Evolutionary conservation across 1,140 invertebrate genomes (phyloP).

Genomic region (Radopholus similis): DNA sequence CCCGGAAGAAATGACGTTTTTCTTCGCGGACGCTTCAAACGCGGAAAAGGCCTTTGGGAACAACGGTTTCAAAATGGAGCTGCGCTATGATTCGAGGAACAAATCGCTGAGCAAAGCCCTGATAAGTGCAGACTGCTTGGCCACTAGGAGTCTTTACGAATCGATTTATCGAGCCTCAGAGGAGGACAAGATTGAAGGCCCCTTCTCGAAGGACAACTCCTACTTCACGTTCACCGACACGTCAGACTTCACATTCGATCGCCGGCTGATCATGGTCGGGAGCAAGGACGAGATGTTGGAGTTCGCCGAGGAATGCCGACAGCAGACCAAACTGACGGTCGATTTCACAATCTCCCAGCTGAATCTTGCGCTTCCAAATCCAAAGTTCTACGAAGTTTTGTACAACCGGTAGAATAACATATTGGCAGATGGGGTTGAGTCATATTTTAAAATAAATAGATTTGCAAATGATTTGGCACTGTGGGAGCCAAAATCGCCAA

Average conservation of each 20-base stretch:
- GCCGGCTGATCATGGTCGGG: slow-evolving; percentile 28
- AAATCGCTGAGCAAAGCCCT: slow-evolving; percentile 22
- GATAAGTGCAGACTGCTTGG: neutral
- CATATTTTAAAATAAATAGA: neutral
- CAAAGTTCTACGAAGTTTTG: slow-evolving; percentile 41
- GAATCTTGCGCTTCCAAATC: slow-evolving; percentile 35
- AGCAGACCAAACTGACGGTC: slow-evolving; percentile 26
- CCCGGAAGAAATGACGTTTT: slow-evolving; percentile 32
- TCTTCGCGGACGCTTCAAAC: slow-evolving; percentile 20
- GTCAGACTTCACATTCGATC: neutral
- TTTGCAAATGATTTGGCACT: slow-evolving; percentile 50
- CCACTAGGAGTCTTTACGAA: slow-evolving; percentile 25
- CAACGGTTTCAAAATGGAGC: slow-evolving; percentile 17
- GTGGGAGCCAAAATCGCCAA: slow-evolving; percentile 33
- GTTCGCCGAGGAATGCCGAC: slow-evolving; percentile 28
- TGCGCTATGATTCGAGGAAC: slow-evolving; percentile 34
- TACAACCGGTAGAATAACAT: slow-evolving; percentile 34
- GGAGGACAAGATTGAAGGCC: slow-evolving; percentile 28
- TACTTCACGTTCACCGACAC: slow-evolving; percentile 23
- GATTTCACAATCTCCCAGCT: slow-evolving; percentile 28
- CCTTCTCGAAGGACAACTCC: slow-evolving; percentile 25
- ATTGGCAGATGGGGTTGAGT: neutral
- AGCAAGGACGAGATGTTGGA: slow-evolving; percentile 27
- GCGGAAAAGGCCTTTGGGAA: slow-evolving; percentile 11
- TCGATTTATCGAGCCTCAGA: slow-evolving; percentile 24